Evolutionary conservation across 2,113 vertebrate species (phyloP), one percentile per base, ranked within the genome.

Genomic region (Megaleporinus macrocephalus): DNA sequence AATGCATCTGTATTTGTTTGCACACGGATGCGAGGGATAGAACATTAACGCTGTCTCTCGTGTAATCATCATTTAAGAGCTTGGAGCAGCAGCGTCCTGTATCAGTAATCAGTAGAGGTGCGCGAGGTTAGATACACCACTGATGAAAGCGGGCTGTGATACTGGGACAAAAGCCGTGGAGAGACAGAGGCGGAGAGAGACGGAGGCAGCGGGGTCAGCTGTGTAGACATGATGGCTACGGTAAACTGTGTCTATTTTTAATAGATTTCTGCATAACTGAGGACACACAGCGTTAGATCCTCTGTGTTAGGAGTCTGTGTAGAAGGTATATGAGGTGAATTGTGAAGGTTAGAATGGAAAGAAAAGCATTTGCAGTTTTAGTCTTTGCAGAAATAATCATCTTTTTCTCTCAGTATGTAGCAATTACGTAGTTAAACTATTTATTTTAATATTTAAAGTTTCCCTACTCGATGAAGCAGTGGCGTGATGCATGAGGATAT

Each of bases 101-200:
- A 33, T 44, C 27, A 27, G 12, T 11, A 30, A 76, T 30, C 29
- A 20, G 3, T 49, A 14, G 51, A 69, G 20, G 27, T 47, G 22
- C 16, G 59, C 16, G 16, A 80, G 77, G 65, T 76, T 22, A 59
- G 27, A 63, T 82, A 66, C 49, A 20, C 30, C 27, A 5, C 27
- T 41, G 51, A 30, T 65, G 36, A 62, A 76, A 63, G 41, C 53
- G 53, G 49, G 53, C 59, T 33, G 27, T 61, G 81, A 65, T 76
- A 41, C 41, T n/a, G 47, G 55, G n/a, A 66, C 65, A 44, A 74
- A 55, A 66, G 53, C 33, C 24, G 16, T 27, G 30, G n/a, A 59
- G 13, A 22, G 12, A 9, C 29, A 14, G 33, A 15, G 10, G 29
- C 11, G 16, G 18, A 33, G 57, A 30, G 69, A 68, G 11, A 73